Evolutionary conservation across 2,113 vertebrate species (phyloP).

Genomic region (Peromyscus polionotus): DNA sequence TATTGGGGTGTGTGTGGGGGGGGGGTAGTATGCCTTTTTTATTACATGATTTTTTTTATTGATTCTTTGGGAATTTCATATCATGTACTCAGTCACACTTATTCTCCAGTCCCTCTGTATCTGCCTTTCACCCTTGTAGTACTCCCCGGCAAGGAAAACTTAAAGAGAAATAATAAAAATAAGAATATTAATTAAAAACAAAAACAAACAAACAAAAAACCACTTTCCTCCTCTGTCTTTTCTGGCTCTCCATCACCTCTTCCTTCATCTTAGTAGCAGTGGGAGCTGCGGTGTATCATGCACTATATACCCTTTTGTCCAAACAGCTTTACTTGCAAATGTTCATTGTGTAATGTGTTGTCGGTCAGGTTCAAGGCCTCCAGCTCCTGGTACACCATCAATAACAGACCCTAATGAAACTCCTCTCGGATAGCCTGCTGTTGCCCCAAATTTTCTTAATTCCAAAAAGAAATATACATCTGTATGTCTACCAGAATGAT

Average conservation of each 20-base stretch:
- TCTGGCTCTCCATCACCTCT: neutral
- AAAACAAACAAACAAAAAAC: neutral
- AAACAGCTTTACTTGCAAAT: neutral
- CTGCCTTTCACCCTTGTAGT: neutral
- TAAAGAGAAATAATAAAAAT: neutral
- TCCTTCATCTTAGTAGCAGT: neutral
- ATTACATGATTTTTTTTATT: neutral
- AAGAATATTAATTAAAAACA: neutral
- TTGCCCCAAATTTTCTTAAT: neutral
- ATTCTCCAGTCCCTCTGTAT: neutral
- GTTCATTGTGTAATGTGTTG: neutral
- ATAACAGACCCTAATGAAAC: neutral
- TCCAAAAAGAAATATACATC: neutral
- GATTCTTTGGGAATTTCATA: rapidly evolving
- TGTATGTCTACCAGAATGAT: neutral
- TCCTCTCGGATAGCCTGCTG: neutral
- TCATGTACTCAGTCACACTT: neutral
- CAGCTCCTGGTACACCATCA: neutral
- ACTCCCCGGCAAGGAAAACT: neutral
- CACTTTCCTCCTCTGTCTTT: neutral
- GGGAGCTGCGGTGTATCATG: neutral
- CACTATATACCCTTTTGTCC: neutral
- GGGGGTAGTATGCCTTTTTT: neutral
- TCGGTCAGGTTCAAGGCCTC: neutral
- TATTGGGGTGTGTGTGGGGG: neutral